Evolutionary conservation across 2,888 invertebrate species (phyloP).

Genomic region (Ectemnius cavifrons): DNA sequence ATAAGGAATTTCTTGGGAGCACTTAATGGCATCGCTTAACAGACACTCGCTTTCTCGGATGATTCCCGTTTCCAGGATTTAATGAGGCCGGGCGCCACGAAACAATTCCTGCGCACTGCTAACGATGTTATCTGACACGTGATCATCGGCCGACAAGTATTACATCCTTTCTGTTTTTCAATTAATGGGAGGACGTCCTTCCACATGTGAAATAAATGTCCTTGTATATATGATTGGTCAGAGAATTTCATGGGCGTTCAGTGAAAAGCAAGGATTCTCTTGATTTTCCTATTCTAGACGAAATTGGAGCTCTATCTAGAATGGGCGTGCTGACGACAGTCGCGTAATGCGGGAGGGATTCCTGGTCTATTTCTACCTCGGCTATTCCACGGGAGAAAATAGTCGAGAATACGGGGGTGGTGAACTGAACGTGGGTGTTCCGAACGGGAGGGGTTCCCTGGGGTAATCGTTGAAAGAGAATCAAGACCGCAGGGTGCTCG

Average conservation of each 20-base stretch:
- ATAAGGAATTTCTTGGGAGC: conserved; percentile 47
- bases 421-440: conserved; percentile 44
- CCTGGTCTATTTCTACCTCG: conserved; percentile 40
- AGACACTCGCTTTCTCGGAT: conserved; percentile 2
- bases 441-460: conserved; percentile 32
- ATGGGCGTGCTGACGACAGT: conserved; percentile 21
- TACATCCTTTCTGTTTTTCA: background rate
- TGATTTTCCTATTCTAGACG: background rate
- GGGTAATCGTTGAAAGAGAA: conserved; percentile 34
- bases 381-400: conserved; percentile 33
- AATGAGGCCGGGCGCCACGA: background rate
- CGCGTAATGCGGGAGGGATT: conserved; percentile 1
- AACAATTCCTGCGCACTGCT: background rate
- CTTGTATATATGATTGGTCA: no score
- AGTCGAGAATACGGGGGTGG: conserved; percentile 27
- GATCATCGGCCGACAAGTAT: background rate
- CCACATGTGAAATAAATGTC: no score
- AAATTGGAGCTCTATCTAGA: no score
- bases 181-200: background rate
- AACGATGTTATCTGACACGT: background rate
- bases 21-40: conserved; percentile 21
- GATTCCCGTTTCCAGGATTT: background rate
- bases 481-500: conserved; percentile 28
- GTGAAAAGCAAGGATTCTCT: background rate
- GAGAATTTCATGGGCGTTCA: no score